phyloP scores from a whole-genome alignment of 2,888 invertebrate species.

The Crepidodera aurea region DNA sequence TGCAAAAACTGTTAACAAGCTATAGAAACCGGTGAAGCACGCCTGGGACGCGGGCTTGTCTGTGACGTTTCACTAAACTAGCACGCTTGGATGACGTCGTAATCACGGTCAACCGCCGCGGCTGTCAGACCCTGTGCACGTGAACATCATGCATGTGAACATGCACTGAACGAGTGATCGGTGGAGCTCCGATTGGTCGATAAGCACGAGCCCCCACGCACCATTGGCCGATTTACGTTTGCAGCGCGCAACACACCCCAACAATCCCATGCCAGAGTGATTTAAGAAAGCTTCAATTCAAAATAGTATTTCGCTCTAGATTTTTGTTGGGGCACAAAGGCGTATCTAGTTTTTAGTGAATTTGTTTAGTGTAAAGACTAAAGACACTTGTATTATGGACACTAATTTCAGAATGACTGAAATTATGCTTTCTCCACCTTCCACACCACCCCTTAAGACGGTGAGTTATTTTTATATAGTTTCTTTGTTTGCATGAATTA shows the following conservation, averaged over 20 bases:
- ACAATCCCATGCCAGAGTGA: conserved; percentile 58
- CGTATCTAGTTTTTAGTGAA: conserved; percentile 32
- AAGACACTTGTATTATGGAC: conserved; percentile 3
- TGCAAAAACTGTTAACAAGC: neutral
- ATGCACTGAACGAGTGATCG: conserved; percentile 81
- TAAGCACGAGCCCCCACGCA: conserved; percentile 53
- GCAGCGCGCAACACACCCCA: conserved; percentile 64
- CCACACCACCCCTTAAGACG: conserved; percentile 73
- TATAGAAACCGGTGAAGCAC: conserved; percentile 23
- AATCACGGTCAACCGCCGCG: conserved; percentile 70
- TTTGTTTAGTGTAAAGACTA: conserved; percentile 8
- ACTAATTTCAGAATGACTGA: conserved; percentile 24
- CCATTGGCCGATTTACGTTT: conserved; percentile 65
- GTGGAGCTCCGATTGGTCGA: conserved; percentile 67
- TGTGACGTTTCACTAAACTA: conserved; percentile 56
- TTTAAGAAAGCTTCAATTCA: conserved; percentile 52
- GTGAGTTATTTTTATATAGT: conserved; percentile 48
- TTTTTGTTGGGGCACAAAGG: conserved; percentile 5
- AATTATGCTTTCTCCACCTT: conserved; percentile 71
- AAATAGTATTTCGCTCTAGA: conserved; percentile 48
- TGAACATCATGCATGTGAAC: conserved; percentile 81
- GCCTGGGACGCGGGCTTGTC: conserved; percentile 42
- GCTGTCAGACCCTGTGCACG: conserved; percentile 82
- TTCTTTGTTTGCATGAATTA: conserved; percentile 31
- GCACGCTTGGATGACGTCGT: conserved; percentile 66